Evolutionary conservation across 2,888 invertebrate genomes (phyloP).

Genomic region (Norana najaformis): DNA sequence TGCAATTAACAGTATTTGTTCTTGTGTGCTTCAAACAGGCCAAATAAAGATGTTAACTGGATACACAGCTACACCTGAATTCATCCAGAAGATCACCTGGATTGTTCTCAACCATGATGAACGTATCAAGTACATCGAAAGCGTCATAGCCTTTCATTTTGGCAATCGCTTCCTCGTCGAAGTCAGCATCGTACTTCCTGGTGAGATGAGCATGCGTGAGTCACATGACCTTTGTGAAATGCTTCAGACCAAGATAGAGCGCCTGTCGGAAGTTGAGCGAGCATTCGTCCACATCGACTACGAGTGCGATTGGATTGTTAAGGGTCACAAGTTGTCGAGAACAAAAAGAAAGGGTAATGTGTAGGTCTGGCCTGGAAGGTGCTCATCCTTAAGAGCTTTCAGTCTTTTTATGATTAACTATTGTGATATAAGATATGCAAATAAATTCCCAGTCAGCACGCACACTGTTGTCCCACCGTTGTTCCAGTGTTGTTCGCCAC

Average conservation of each 20-base stretch:
- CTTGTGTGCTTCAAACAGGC: constrained; percentile 47
- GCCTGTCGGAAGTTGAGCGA: constrained; percentile 63
- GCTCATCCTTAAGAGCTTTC: background rate
- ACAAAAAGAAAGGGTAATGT: background rate
- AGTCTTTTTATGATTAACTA: background rate
- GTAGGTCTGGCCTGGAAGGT: background rate
- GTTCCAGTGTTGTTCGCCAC: background rate
- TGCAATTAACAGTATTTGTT: background rate
- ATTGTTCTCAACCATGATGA: constrained; percentile 58
- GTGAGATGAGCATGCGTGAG: constrained; percentile 61
- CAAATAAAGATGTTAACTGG: constrained; percentile 60
- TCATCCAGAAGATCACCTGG: constrained; percentile 61
- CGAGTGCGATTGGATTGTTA: constrained; percentile 49
- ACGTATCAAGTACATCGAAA: constrained; percentile 61
- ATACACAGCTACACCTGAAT: constrained; percentile 56
- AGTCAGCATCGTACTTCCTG: constrained; percentile 56
- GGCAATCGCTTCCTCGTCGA: constrained; percentile 64
- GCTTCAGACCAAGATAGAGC: constrained; percentile 64
- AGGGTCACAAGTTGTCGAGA: background rate
- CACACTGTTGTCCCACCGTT: background rate
- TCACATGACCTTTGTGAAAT: constrained; percentile 65
- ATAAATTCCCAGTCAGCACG: background rate
- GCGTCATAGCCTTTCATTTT: constrained; percentile 65
- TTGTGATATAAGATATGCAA: background rate
- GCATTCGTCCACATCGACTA: constrained; percentile 66